These are phyloP conservation scores for Tuta absoluta DNA, from an alignment of 2,888 invertebrate species.

Conservation along the genomic window DNA sequence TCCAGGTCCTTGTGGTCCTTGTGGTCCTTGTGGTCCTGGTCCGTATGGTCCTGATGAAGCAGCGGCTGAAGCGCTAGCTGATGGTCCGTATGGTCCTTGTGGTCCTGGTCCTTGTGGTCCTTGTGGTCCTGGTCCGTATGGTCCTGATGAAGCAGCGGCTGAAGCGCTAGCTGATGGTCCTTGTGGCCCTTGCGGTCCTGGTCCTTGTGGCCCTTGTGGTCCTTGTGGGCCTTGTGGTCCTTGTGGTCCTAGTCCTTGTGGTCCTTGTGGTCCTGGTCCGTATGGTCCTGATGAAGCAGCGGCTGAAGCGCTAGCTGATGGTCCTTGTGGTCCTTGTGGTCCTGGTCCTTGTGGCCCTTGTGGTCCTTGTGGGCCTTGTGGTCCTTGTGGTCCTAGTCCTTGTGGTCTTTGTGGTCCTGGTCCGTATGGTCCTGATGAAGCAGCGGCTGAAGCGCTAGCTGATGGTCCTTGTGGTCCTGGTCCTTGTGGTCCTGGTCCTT, in stretches of 20 bases:
- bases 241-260: slow-evolving; percentile 20
- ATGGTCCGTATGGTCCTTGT: no score
- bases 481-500: slow-evolving; percentile 22
- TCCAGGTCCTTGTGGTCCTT: slow-evolving; percentile 19
- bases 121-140: slow-evolving; percentile 3
- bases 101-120: not conserved
- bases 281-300: slow-evolving; percentile 7
- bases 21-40: no score
- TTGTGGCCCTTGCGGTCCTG: slow-evolving; percentile 1
- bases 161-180: not conserved
- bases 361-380: not conserved
- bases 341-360: slow-evolving; percentile 5
- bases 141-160: not conserved
- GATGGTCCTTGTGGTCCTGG: slow-evolving; percentile 16
- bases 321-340: not conserved
- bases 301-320: not conserved
- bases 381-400: not conserved
- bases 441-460: not conserved
- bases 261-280: slow-evolving; percentile 6
- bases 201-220: slow-evolving; percentile 22
- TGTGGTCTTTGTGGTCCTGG: slow-evolving; percentile 15
- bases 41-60: slow-evolving; percentile 1
- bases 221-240: slow-evolving; percentile 1
- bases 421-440: slow-evolving; percentile 11
- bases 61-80: no score